These are phyloP conservation scores for Schizotus pectinicornis DNA, from an alignment of 2,888 invertebrate genomes.

Conservation along the genomic window DNA sequence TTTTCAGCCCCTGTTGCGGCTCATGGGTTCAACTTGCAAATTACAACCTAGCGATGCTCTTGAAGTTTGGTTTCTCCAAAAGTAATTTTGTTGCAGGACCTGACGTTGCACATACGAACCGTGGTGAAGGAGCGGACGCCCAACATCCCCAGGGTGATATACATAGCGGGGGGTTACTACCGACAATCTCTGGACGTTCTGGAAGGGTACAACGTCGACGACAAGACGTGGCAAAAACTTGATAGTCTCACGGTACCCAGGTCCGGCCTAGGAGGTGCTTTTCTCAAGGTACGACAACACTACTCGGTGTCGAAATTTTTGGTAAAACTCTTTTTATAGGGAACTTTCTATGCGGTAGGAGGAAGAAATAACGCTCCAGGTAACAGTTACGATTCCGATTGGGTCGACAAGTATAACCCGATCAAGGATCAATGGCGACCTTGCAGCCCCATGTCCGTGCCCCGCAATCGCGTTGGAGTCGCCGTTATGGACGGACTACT, in stretches of 20 bases:
- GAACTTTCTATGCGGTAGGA: slow-evolving; percentile 90
- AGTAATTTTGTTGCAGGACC: slow-evolving; percentile 63
- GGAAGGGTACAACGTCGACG: slow-evolving; percentile 88
- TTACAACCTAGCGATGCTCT: no score
- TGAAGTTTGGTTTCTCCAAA: background rate
- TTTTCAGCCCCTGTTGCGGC: no score
- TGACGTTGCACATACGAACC: slow-evolving; percentile 86
- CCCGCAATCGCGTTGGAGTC: slow-evolving; percentile 88
- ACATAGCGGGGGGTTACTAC: slow-evolving; percentile 90
- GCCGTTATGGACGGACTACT: slow-evolving; percentile 92
- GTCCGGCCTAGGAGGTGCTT: slow-evolving; percentile 86
- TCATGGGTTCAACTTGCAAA: no score
- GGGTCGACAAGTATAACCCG: slow-evolving; percentile 90
- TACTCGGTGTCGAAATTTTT: background rate
- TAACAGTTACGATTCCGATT: slow-evolving; percentile 84
- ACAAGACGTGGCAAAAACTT: slow-evolving; percentile 82
- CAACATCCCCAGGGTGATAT: slow-evolving; percentile 87
- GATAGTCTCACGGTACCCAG: slow-evolving; percentile 86
- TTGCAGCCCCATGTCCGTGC: slow-evolving; percentile 85
- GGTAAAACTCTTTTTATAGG: slow-evolving; percentile 56
- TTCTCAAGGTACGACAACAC: slow-evolving; percentile 67
- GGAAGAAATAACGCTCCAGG: slow-evolving; percentile 91
- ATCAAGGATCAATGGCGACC: slow-evolving; percentile 85
- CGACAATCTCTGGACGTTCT: slow-evolving; percentile 85
- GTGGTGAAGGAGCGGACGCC: slow-evolving; percentile 86